Evolutionary conservation across 1,140 invertebrate genomes (phyloP), one percentile per base, ranked within the genome.

Genomic region (Dinothrombium tinctorium): DNA sequence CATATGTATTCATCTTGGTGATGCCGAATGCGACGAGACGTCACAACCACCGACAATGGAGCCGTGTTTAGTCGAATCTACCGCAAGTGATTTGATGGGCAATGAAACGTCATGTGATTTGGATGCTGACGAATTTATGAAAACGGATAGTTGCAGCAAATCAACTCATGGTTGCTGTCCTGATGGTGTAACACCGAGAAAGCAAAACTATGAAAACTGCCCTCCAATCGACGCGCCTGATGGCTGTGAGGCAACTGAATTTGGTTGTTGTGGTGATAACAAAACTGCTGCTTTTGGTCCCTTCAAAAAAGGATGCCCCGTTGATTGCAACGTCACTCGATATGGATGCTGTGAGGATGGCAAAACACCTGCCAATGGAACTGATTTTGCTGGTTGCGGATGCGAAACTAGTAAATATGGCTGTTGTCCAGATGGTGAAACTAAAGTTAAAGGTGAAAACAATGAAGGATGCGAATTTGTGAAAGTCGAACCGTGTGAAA

Each of bases 71-170:
- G n/a, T n/a, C n/a, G n/a, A n/a, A n/a, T n/a, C n/a, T n/a, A n/a
- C n/a, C n/a, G n/a, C n/a, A n/a, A n/a, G n/a, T n/a, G n/a, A n/a
- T n/a, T n/a, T n/a, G n/a, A n/a, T n/a, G n/a, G n/a, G 7, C 12
- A 15, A 12, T 89, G 83, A 53, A 63, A 81, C 48, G 70, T 73
- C 47, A 73, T 74, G 0, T 51, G 64, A 29, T 65, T 72, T 52
- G 80, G 80, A 15, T 92, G 84, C 55, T 90, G 84, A 55, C 76
- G 78, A 2, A 80, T 92, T 56, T 70, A 66, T 32, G 65, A 55
- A 62, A 82, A 19, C 39, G 23, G 4, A 37, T 40, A 8, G 8
- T 12, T 40, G 15, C 23, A 12, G 7, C 25, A 15, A 28, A 15
- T 33, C 11, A 28, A 33, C 77, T 64, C 65, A 72, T 52, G 80